Percentiles rank a stretch among this genome's conserved stretches.
phyloP scores from a whole-genome alignment of 2,797 vertebrate genomes.

The Odontamblyopus lacepedii region DNA sequence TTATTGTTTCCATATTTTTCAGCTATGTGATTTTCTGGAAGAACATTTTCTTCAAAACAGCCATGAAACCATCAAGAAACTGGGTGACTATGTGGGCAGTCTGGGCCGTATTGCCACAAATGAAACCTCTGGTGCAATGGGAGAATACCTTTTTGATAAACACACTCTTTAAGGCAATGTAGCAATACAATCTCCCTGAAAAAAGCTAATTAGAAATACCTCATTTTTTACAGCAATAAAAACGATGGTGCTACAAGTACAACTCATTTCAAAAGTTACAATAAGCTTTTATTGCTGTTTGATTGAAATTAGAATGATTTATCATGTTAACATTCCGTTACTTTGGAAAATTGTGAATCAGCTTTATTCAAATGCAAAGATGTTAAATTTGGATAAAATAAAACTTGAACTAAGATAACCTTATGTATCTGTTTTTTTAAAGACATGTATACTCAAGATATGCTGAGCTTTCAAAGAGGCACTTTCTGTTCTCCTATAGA shows the following conservation, averaged over 20 bases:
- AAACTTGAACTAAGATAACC: constrained; percentile 34
- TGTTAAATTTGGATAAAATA: constrained; percentile 31
- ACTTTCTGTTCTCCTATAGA: constrained; percentile 22
- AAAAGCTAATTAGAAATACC: constrained; percentile 46
- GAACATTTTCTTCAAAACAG: constrained; percentile 73
- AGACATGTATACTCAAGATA: background rate
- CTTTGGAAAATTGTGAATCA: constrained; percentile 18
- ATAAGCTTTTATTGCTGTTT: constrained; percentile 1
- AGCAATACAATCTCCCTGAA: constrained; percentile 1
- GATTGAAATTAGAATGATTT: constrained; percentile 3
- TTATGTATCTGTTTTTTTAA: background rate
- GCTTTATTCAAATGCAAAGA: background rate
- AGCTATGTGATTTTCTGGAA: constrained; percentile 80
- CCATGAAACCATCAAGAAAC: constrained; percentile 76
- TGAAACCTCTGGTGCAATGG: constrained; percentile 66
- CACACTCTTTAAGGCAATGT: constrained; percentile 68
- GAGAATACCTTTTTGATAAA: constrained; percentile 81
- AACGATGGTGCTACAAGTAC: constrained; percentile 34
- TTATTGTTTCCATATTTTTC: constrained; percentile 4
- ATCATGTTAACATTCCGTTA: constrained; percentile 35
- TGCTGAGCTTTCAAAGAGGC: background rate
- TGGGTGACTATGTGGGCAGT: constrained; percentile 73
- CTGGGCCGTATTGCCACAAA: constrained; percentile 62
- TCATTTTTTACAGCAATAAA: constrained; percentile 25
- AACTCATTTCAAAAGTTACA: constrained; percentile 19